Evolutionary conservation across 2,888 invertebrate species (phyloP).

Genomic region (Amiota minor): DNA sequence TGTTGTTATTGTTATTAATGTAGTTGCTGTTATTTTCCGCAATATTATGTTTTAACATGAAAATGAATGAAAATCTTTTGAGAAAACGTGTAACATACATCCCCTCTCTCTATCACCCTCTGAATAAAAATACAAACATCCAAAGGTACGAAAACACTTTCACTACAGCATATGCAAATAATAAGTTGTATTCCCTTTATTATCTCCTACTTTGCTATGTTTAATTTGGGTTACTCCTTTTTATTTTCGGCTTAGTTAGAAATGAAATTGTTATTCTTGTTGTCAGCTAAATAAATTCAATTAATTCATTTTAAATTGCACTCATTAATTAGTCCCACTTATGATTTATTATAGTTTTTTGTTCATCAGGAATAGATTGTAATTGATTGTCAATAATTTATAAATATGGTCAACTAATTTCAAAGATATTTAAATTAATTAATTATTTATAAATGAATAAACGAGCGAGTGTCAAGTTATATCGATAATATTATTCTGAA

Average conservation of each 20-base stretch:
- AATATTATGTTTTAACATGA: conserved; percentile 21
- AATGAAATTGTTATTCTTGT: too few relatives aligned
- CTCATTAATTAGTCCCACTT: background rate
- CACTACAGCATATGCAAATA: too few relatives aligned
- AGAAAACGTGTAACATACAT: conserved; percentile 5
- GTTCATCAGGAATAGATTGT: background rate
- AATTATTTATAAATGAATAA: too few relatives aligned
- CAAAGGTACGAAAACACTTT: too few relatives aligned
- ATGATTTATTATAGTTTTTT: conserved; percentile 7
- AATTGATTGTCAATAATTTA: background rate
- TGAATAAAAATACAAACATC: too few relatives aligned
- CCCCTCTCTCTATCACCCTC: background rate
- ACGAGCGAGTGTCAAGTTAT: too few relatives aligned
- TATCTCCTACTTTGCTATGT: background rate
- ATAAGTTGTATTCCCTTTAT: conserved; percentile 2
- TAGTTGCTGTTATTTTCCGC: conserved; percentile 12
- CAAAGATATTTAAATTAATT: too few relatives aligned
- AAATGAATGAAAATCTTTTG: conserved; percentile 12
- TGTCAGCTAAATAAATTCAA: conserved; percentile 1
- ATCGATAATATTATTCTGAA: too few relatives aligned
- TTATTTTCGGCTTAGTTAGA: too few relatives aligned
- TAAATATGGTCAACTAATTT: background rate
- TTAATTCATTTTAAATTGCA: conserved; percentile 11
- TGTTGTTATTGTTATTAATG: conserved; percentile 35
- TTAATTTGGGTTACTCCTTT: too few relatives aligned